Evolutionary conservation across 2,888 invertebrate genomes (phyloP).

Genomic region (Brenthis ino): DNA sequence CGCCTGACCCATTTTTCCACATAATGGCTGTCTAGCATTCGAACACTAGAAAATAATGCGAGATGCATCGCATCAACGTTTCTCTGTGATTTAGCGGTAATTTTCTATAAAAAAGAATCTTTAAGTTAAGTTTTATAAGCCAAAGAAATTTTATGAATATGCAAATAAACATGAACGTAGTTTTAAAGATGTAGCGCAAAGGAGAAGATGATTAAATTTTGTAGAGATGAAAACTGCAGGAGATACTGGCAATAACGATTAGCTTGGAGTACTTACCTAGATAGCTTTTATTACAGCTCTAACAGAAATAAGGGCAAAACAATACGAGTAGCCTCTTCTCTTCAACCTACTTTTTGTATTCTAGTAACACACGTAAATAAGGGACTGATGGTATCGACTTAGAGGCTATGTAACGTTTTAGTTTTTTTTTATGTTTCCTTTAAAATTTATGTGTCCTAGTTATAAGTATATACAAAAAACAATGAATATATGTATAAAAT

Average conservation of each 20-base stretch:
- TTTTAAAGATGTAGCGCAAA: neutral
- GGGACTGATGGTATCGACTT: no score
- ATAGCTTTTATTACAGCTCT: neutral
- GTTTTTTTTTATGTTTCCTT: no score
- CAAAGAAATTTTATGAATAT: neutral
- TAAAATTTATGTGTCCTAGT: no score
- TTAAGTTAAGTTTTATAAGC: neutral
- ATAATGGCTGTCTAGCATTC: constrained; percentile 37
- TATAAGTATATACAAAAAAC: no score
- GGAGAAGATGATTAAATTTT: neutral
- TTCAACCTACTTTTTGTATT: no score
- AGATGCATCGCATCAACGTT: constrained; percentile 28
- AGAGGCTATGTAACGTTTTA: no score
- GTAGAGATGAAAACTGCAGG: neutral
- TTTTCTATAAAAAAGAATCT: constrained; percentile 6
- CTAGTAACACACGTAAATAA: no score
- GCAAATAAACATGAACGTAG: neutral
- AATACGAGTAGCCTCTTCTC: no score
- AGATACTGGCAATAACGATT: neutral
- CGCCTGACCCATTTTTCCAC: constrained; percentile 40
- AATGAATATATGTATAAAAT: no score
- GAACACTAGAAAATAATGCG: constrained; percentile 36
- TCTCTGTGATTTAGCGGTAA: constrained; percentile 17
- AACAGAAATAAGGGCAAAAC: no score
- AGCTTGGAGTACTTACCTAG: neutral